Conservation (phyloP, 1,140 invertebrate species). For the Hesperophylax magnus region DNA sequence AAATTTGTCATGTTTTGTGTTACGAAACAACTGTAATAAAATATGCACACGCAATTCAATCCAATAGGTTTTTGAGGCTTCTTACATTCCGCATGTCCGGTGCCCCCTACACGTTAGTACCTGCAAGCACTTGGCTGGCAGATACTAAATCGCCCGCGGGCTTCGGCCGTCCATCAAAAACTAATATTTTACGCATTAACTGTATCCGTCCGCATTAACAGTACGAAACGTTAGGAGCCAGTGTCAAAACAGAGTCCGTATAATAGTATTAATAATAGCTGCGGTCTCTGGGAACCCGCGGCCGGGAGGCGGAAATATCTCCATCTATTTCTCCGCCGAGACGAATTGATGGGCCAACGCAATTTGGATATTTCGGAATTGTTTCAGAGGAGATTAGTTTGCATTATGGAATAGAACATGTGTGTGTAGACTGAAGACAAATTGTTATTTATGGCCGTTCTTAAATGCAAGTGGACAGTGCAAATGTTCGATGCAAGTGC, state of each 20-base stretch:
- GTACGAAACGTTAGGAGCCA: constrained; percentile 32
- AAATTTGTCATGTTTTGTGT: no score
- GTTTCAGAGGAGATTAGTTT: constrained; percentile 11
- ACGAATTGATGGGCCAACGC: constrained; percentile 23
- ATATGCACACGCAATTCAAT: no score
- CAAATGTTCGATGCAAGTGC: no score
- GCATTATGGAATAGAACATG: neutral
- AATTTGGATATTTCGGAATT: constrained; percentile 35
- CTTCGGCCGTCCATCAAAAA: constrained; percentile 33
- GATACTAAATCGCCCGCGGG: neutral
- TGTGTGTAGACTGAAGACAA: no score
- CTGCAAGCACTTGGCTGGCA: no score
- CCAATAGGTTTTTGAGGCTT: no score
- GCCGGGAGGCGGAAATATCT: constrained; percentile 39
- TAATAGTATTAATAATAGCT: constrained; percentile 34
- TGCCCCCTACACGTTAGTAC: no score
- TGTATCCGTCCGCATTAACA: constrained; percentile 38
- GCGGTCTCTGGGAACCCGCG: constrained; percentile 28
- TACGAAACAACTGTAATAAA: no score
- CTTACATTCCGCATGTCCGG: no score
- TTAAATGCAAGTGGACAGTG: no score
- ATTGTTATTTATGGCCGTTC: no score
- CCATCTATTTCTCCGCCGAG: constrained; percentile 30
- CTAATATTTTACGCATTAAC: constrained; percentile 39
- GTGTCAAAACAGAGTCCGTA: constrained; percentile 30